Evolutionary conservation across 2,797 vertebrate genomes (phyloP).

Genomic region (Malurus leucopterus): DNA sequence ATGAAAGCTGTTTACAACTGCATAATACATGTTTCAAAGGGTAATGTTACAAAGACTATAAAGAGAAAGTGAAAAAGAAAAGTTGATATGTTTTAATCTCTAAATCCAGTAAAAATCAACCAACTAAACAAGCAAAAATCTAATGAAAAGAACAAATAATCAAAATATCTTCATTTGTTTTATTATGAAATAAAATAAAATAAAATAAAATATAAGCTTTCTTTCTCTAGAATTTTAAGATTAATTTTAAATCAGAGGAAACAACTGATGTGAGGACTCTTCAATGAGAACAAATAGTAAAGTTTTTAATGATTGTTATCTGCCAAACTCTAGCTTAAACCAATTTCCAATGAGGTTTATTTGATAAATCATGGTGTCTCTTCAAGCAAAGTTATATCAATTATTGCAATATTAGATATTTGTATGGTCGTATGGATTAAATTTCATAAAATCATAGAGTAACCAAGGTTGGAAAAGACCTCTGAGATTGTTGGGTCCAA

Average conservation of each 20-base stretch:
- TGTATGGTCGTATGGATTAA: background rate
- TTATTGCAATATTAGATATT: background rate
- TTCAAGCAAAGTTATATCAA: accelerated
- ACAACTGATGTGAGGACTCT: background rate
- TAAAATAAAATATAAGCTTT: background rate
- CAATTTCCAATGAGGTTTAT: background rate
- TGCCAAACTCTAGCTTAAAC: background rate
- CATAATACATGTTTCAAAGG: background rate
- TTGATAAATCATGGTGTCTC: background rate
- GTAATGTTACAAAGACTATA: background rate
- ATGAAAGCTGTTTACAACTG: background rate
- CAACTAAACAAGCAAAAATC: background rate
- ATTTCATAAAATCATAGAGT: background rate
- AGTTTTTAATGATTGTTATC: background rate
- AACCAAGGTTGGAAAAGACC: background rate
- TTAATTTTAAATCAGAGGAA: background rate
- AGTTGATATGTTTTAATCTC: background rate
- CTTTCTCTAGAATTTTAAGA: background rate
- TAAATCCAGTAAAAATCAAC: background rate
- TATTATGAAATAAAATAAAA: background rate
- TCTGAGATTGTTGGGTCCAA: background rate
- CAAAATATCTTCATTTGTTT: background rate
- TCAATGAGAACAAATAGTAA: background rate
- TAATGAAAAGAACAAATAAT: background rate
- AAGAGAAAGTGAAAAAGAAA: background rate